Evolutionary conservation across 2,113 vertebrate species (phyloP), one percentile per base, ranked within the genome.

Genomic region (Brachirus orientalis): DNA sequence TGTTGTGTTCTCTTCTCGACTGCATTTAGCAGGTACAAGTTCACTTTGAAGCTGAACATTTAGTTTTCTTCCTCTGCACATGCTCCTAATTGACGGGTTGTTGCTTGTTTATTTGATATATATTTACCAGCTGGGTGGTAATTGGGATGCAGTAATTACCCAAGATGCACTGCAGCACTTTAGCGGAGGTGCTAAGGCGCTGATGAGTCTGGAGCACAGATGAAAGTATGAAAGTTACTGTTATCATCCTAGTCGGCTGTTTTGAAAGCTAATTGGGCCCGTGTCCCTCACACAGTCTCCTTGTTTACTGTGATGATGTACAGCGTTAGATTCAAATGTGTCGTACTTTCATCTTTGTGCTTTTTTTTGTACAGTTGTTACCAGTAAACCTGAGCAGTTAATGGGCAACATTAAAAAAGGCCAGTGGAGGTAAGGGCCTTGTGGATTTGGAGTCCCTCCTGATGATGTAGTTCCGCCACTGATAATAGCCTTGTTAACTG

Each of bases 31-130:
- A 28, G 77, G 77, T 63, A 63, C 60, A 62, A 82, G 75, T 86
- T 82, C 69, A 72, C 86, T 91, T 89, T 92, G 86, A 90, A 92
- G 88, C 83, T 12, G 36, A 72, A 62, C 28, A 48, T 44, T 10
- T 64, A 16, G 55, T 47, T 65, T 80, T 71, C 51, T 5, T 69
- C 48, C 51, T 62, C 61, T 77, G 79, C 69, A 78, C 82, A 77
- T 84, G 83, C 85, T 84, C 72, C 83, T 93, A 93, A 93, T 94
- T 91, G 89, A 93, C 88, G 73, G 87, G 82, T 86, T 91, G 89
- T 89, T 92, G 88, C 91, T 90, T 93, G 88, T 93, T 92, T 93
- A 92, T 91, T 90, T 93, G 90, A 92, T 90, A 86, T 89, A 90
- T 89, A 85, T 92, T 91, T 89, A 88, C 88, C 80, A 82, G 88